Conservation (phyloP, 2,113 vertebrate species). For the Myotis brandtii region DNA sequence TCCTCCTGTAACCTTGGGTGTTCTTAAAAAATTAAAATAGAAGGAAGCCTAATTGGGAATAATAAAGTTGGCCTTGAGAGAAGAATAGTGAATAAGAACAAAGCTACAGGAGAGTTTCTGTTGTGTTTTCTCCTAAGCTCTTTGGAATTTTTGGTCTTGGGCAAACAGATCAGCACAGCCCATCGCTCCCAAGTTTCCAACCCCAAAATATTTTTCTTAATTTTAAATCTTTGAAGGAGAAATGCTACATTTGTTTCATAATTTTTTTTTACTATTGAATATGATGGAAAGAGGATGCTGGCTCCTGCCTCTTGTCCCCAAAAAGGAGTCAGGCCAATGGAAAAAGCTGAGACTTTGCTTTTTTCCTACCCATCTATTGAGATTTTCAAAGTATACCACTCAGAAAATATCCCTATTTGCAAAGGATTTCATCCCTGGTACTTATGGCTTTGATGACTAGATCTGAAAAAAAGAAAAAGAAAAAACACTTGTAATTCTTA, state of each 20-base stretch:
- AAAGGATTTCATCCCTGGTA: slow-evolving; percentile 41
- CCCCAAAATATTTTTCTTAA: slow-evolving; percentile 87
- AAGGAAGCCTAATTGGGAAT: neutral
- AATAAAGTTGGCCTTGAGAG: slow-evolving; percentile 17
- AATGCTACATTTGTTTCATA: slow-evolving; percentile 86
- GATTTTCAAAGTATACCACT: slow-evolving; percentile 62
- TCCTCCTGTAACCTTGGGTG: neutral
- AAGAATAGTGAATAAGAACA: slow-evolving; percentile 58
- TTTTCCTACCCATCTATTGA: slow-evolving; percentile 49
- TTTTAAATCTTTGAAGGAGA: slow-evolving; percentile 88
- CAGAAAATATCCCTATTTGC: slow-evolving; percentile 55
- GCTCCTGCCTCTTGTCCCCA: slow-evolving; percentile 29
- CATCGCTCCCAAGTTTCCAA: slow-evolving; percentile 90
- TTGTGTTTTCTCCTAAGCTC: slow-evolving; percentile 79
- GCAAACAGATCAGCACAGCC: slow-evolving; percentile 84
- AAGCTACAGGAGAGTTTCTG: slow-evolving; percentile 59
- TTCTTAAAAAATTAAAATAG: neutral
- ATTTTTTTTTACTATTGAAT: slow-evolving; percentile 81
- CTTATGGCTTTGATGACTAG: slow-evolving; percentile 57
- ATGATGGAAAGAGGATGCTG: slow-evolving; percentile 80
- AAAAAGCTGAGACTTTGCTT: slow-evolving; percentile 76
- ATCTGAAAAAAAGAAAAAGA: neutral
- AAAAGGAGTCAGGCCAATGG: slow-evolving; percentile 82
- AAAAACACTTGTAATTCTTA: slow-evolving; percentile 44
- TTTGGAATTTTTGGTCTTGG: slow-evolving; percentile 89